Percentiles rank a stretch among this genome's conserved stretches.
Evolutionary conservation across 2,888 invertebrate genomes (phyloP).

Genomic region (Pyrocoelia pectoralis): DNA sequence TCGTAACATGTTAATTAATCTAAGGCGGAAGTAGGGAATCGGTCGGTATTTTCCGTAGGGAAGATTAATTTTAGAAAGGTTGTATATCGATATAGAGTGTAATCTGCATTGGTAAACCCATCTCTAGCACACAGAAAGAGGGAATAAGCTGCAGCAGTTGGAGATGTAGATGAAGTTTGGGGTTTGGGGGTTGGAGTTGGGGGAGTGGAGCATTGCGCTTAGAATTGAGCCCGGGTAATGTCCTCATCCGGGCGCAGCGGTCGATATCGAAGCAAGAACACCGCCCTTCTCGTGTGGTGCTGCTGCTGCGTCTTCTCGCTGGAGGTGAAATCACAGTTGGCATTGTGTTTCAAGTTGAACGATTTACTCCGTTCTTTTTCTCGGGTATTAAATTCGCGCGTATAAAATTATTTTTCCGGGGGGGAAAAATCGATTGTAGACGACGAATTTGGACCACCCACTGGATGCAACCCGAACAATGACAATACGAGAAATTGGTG

Average conservation of each 20-base stretch:
- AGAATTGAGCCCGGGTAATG: conserved; percentile 60
- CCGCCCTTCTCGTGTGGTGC: conserved; percentile 55
- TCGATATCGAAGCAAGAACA: conserved; percentile 55
- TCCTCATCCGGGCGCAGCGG: conserved; percentile 60
- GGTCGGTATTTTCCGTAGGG: conserved; percentile 22
- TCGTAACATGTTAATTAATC: conserved; percentile 24
- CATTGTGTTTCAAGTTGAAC: conserved; percentile 13
- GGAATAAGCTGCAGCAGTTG: conserved; percentile 45
- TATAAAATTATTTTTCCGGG: conserved; percentile 2
- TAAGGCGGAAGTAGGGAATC: conserved; percentile 26
- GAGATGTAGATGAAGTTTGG: conserved; percentile 49
- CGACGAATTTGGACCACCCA: conserved; percentile 31
- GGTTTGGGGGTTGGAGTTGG: conserved; percentile 37
- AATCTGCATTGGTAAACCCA: conserved; percentile 35
- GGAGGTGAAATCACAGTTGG: conserved; percentile 35
- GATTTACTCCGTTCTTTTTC: conserved; percentile 8
- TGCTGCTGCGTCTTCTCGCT: conserved; percentile 45
- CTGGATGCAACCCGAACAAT: conserved; percentile 48
- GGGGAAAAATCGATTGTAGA: conserved; percentile 14
- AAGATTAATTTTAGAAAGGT: conserved; percentile 32
- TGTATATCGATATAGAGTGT: conserved; percentile 31
- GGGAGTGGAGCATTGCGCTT: conserved; percentile 52
- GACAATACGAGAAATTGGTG: conserved; percentile 60
- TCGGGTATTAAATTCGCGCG: not conserved
- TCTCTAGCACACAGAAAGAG: conserved; percentile 32